Evolutionary conservation across 2,888 invertebrate species (phyloP), one percentile per base, ranked within the genome.

Genomic region (Drosophila lacicola): DNA sequence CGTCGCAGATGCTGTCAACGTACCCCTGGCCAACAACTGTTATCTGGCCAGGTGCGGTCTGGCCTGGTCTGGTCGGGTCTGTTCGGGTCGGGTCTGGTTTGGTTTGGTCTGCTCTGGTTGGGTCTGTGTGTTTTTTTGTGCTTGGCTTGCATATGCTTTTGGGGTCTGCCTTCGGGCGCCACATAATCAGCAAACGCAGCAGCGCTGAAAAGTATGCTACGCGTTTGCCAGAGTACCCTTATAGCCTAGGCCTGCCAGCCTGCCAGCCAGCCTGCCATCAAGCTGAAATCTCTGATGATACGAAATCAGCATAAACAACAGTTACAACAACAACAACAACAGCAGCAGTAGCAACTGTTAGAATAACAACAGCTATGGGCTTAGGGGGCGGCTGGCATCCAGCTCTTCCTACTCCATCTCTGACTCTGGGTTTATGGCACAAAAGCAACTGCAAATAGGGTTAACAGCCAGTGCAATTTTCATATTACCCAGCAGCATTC

Each of bases 401-500:
- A 37, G 51, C 45, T 50, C 11, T 17, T 17, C 51, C 2, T 17
- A 19, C 55, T 53, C n/a, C 17, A 4, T 9, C 42, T 13, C 50
- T 36, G 41, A 53, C 69, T 29, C 29, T 55, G 69, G 68, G 71
- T 74, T 85, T 85, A 88, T 85, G 83, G 80, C 80, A 85, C 82
- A 85, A 88, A 87, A 88, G 86, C 82, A 78, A 82, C 82, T 69
- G 80, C 83, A 83, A 83, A 83, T 82, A 82, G 83, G 86, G 88
- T 83, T 83, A 83, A 83, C 86, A 88, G 74, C 82, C 86, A 83
- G 88, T 77, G 88, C 88, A 88, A 88, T 83, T 83, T 83, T 83
- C 88, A 83, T 83, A 83, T 83, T 82, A 74, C 75, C 70, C 66
- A 77, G 51, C 62, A 70, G 74, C 74, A 74, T 39, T 50, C 56